Percentiles rank a stretch among this genome's conserved stretches.
phyloP scores from a whole-genome alignment of 2,888 invertebrate genomes.

The Catocala fraxini region DNA sequence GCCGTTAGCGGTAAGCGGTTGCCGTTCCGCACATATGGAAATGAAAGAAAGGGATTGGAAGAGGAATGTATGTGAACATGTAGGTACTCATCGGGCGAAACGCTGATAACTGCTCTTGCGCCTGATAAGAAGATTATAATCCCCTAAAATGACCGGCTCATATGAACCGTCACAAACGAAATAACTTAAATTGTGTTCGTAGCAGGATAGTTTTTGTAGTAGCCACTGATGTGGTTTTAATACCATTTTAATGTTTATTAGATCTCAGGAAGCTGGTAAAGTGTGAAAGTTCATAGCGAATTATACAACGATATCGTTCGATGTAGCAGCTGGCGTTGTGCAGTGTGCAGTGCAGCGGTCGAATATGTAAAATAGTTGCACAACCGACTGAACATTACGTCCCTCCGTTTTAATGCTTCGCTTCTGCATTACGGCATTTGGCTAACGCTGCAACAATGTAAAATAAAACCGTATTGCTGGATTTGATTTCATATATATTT shows the following conservation, averaged over 20 bases:
- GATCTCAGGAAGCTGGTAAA: constrained; percentile 54
- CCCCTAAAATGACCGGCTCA: too few relatives aligned
- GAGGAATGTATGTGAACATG: too few relatives aligned
- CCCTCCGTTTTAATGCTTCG: constrained; percentile 41
- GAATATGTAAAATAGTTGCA: constrained; percentile 65
- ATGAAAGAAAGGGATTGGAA: too few relatives aligned
- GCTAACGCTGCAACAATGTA: constrained; percentile 15
- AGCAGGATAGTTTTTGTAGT: constrained; percentile 11
- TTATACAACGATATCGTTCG: constrained; percentile 68
- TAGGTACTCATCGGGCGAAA: too few relatives aligned
- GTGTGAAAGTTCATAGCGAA: constrained; percentile 65
- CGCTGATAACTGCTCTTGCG: too few relatives aligned
- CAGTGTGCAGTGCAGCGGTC: constrained; percentile 57
- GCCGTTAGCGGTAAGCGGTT: too few relatives aligned
- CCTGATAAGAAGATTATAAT: too few relatives aligned
- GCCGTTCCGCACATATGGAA: too few relatives aligned
- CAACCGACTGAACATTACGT: constrained; percentile 60
- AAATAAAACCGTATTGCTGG: too few relatives aligned
- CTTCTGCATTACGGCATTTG: constrained; percentile 42
- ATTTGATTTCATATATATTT: too few relatives aligned
- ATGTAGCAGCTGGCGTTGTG: constrained; percentile 60
- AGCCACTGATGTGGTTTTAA: constrained; percentile 50
- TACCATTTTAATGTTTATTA: constrained; percentile 43
- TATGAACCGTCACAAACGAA: too few relatives aligned
- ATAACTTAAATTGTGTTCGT: constrained; percentile 4